These are phyloP conservation scores for Argentina silus DNA, from an alignment of 2,797 vertebrate genomes.

Conservation along the genomic window DNA sequence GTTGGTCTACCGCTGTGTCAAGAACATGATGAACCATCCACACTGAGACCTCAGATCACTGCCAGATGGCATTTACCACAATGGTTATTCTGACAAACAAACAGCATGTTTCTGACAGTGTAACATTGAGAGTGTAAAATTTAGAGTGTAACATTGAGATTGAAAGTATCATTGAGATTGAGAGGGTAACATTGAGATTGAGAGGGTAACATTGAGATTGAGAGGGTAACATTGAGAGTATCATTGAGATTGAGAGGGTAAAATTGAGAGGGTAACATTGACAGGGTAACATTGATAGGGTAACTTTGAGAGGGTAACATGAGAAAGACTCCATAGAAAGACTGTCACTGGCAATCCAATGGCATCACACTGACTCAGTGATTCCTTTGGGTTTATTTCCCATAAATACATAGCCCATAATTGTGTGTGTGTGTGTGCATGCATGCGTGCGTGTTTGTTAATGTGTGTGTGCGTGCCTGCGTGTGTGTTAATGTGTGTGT, in stretches of 20 bases:
- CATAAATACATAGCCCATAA: too few relatives aligned
- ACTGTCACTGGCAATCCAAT: neutral
- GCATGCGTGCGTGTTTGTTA: neutral
- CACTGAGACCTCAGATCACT: neutral
- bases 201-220: too few relatives aligned
- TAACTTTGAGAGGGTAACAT: too few relatives aligned
- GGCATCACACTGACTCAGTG: neutral
- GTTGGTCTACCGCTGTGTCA: neutral
- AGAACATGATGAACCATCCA: neutral
- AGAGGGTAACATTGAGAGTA: neutral
- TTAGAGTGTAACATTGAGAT: too few relatives aligned
- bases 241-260: too few relatives aligned
- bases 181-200: too few relatives aligned
- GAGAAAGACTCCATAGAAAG: neutral
- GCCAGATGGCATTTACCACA: neutral
- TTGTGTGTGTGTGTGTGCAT: neutral
- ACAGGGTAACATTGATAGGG: too few relatives aligned
- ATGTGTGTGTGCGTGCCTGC: neutral
- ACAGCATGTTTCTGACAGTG: neutral
- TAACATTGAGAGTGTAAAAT: too few relatives aligned
- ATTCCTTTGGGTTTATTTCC: conserved; percentile 4
- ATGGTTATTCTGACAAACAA: neutral
- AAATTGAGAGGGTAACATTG: too few relatives aligned
- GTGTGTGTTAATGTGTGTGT: neutral
- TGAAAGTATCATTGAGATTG: too few relatives aligned